These are phyloP conservation scores for Montipora capricornis DNA, from an alignment of 64 coral and sea anemone species.

Conservation along the genomic window DNA sequence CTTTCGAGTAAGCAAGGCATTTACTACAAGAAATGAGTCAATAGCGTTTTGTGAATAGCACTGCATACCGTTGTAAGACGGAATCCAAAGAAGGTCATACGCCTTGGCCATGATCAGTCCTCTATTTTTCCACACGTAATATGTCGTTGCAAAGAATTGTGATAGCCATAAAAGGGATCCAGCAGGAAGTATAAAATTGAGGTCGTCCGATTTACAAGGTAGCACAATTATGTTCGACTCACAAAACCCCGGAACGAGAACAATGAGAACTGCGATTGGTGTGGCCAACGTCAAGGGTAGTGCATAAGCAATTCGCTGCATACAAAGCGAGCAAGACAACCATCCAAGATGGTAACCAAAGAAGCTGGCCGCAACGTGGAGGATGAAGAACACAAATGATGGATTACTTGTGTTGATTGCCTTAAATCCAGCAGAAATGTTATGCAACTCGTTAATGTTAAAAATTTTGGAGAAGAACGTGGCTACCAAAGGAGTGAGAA, in stretches of 20 bases:
- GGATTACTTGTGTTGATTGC: conserved; percentile 2
- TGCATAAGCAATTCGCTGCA: conserved; percentile 49
- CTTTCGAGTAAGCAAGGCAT: too few relatives aligned
- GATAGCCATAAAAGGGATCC: conserved; percentile 13
- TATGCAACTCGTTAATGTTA: conserved; percentile 15
- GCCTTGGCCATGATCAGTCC: conserved; percentile 65
- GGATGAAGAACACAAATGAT: conserved; percentile 13
- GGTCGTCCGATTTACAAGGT: conserved; percentile 14
- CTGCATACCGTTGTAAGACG: conserved; percentile 56
- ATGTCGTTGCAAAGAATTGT: conserved; percentile 50
- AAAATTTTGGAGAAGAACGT: conserved; percentile 8
- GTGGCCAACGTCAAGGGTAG: conserved; percentile 65
- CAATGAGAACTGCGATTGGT: conserved; percentile 12
- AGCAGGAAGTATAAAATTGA: background rate
- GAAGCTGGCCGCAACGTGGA: conserved; percentile 50
- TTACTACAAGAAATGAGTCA: too few relatives aligned
- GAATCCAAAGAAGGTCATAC: conserved; percentile 59
- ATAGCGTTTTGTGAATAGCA: background rate
- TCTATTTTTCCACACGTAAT: conserved; percentile 51
- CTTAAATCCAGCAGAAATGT: conserved; percentile 2
- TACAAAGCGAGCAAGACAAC: conserved; percentile 64
- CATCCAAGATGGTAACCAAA: conserved; percentile 70
- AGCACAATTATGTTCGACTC: conserved; percentile 8
- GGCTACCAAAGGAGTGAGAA: conserved; percentile 28
- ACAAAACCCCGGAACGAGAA: background rate